Base-by-base conservation (phyloP, 2,113 vertebrate species). In the Pseudorasbora parva region DNA sequence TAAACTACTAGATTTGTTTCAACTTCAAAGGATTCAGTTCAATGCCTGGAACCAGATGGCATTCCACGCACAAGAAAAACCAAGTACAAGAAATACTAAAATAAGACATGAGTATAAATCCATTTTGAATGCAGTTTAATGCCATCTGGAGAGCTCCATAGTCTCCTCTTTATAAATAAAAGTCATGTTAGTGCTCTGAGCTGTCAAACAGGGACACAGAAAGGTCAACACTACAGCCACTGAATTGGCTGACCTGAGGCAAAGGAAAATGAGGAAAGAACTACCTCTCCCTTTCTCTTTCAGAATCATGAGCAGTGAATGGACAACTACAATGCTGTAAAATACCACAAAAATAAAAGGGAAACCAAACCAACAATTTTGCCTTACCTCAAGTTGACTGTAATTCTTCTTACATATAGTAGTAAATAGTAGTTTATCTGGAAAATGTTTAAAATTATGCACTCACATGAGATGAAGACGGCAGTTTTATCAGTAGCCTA, bases 221-320 rank as follows among this genome's bases (percentile, higher is more conserved):
- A 77, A 57, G 68, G 51, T 56, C 23, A 49, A 51, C 41, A 19
- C 51, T 21, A 27, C 49, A 12, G 14, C 33, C 43, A 57, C 51
- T 77, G 19, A 77, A 77, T n/a, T 60, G 76, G 30, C 19, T 45
- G 23, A 14, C 75, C 54, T 23, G 5, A 0, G 78, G 33, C 51
- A 2, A 33, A 51, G 25, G 3, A 41, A 33, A 41, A 37, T 66
- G 47, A 76, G 54, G 72, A 83, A 83, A 76, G 25, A 76, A 33
- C 37, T 66, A 82, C 23, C 23, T 64, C n/a, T 84, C 37, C 64
- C 5, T 17, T 59, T 41, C 62, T 27, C 86, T 78, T 54, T 27
- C 60, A 51, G 33, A 45, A 62, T 25, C 12, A 11, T 4, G 10
- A 11, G n/a, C 56, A 78, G 2, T 78, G 56, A 78, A 57, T 62